Base-by-base conservation (phyloP, 2,113 vertebrate genomes). In the Periophthalmodon schlosseri region DNA sequence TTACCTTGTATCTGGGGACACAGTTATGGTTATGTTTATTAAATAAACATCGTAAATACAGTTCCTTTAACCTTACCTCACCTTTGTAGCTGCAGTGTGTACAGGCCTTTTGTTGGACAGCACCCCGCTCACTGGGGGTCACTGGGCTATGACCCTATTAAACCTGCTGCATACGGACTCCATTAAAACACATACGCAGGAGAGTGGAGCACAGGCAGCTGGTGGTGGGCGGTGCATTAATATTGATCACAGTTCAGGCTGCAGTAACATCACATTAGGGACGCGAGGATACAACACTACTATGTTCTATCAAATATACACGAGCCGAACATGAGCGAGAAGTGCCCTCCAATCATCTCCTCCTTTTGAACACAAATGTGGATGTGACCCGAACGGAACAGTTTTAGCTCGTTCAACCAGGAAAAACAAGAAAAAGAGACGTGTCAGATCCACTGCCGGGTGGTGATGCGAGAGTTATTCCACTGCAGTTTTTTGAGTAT, bases 161-260 rank as follows among this genome's bases (percentile, higher is more conserved):
- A 61, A 34, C 15, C 60, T 9, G 28, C 5, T 63, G 15, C 24
- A 34, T 63, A 63, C 16, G 60, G 60, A 7, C 15, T 15, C 24
- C 28, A 34, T 63, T 28, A 63, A 63, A 34, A 34, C 16, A 18
- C 28, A 34, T 63, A 34, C 6, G 28, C 5, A 18, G 15, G 28
- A 34, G 60, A 34, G 1, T 16, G 23, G 4, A 63, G 60, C 57
- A 24, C 12, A 6, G 60, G 60, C 60, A 63, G 60, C 60, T 34
- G 60, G 14, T 18, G 15, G 60, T 63, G 60, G 28, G 60, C 28
- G 28, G 60, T 18, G 60, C 60, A 63, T 63, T 63, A 63, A 63
- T 63, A 63, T 63, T 63, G 60, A 63, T n/a, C 34, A 57, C 49
- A 23, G 61, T 75, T 73, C 72, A 71, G 20, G 20, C 70, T 18